Evolutionary conservation across 2,888 invertebrate species (phyloP), one percentile per base, ranked within the genome.

Genomic region (Marasmarcha lunaedactyla): DNA sequence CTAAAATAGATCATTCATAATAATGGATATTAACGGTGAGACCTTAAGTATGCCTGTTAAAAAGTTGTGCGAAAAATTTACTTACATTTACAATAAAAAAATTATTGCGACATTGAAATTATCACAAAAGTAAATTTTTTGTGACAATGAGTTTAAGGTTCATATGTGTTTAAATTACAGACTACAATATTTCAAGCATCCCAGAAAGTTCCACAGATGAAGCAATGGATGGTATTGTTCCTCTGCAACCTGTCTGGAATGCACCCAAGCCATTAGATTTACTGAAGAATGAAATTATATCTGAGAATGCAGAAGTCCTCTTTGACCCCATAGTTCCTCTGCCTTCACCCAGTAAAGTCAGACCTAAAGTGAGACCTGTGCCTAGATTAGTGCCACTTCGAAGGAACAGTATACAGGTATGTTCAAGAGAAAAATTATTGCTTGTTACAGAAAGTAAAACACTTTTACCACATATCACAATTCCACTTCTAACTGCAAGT

Each of bases 351-450:
- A 81, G 77, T 44, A 91, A 91, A 70, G 88, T 87, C 37, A 78
- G 92, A 1, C 84, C 87, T 1, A 87, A 91, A 45, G 86, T 92
- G 26, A 85, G 89, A 30, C 90, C 92, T 2, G 86, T 86, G 2
- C 92, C 92, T 0, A 81, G 88, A 50, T 76, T 92, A 38, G 71
- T 66, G 5, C 87, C 88, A 13, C 73, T 85, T 41, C 83, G 91
- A 41, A 85, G 90, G 49, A 90, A 90, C 54, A 90, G 90, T 63
- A 68, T 88, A 27, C 86, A 85, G 57, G 85, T 86, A 48, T 47
- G 40, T 38, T n/a, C n/a, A 35, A 14, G 13, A n/a, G n/a, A n/a
- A n/a, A n/a, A n/a, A n/a, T 33, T 41, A 39, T 38, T 34, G 15
- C 25, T 36, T 20, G 9, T 20, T n/a, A 11, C 15, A 11, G 12